Evolutionary conservation across 2,888 invertebrate species (phyloP).

Genomic region (Rotaria magnacalcarata): DNA sequence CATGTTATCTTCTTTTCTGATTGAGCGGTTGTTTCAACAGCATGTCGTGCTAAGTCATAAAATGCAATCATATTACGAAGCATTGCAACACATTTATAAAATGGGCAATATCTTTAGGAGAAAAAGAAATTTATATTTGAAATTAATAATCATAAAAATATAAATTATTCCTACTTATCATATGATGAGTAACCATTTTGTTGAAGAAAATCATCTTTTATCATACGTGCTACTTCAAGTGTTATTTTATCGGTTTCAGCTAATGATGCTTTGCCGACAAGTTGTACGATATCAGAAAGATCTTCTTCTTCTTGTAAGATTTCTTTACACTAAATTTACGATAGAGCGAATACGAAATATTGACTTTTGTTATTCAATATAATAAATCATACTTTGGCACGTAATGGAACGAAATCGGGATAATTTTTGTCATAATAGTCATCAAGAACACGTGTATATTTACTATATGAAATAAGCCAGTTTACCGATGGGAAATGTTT

Average conservation of each 20-base stretch:
- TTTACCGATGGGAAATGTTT: conserved; percentile 99
- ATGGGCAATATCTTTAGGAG: conserved; percentile 80
- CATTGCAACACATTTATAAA: conserved; percentile 99
- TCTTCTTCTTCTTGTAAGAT: conserved; percentile 98
- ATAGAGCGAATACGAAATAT: too few relatives aligned
- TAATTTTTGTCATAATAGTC: conserved; percentile 99
- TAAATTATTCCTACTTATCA: conserved; percentile 55
- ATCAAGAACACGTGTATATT: conserved; percentile 94
- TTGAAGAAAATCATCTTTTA: conserved; percentile 98
- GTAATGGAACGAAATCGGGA: conserved; percentile 87
- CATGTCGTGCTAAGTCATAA: conserved; percentile 94
- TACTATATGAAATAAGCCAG: conserved; percentile 98
- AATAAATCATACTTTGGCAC: conserved; percentile 73
- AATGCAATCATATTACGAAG: conserved; percentile 93
- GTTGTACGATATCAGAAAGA: conserved; percentile 96
- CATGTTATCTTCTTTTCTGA: conserved; percentile 98
- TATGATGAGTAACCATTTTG: conserved; percentile 78
- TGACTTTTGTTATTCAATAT: too few relatives aligned
- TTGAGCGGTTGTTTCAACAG: conserved; percentile 94
- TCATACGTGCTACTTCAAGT: conserved; percentile 90
- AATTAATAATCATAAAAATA: too few relatives aligned
- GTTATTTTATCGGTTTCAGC: conserved; percentile 99
- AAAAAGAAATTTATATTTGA: neutral
- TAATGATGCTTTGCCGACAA: conserved; percentile 95
- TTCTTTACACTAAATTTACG: conserved; percentile 67